phyloP scores from a whole-genome alignment of 2,888 invertebrate species.

The Galeopsomyia nigrocyanea region DNA sequence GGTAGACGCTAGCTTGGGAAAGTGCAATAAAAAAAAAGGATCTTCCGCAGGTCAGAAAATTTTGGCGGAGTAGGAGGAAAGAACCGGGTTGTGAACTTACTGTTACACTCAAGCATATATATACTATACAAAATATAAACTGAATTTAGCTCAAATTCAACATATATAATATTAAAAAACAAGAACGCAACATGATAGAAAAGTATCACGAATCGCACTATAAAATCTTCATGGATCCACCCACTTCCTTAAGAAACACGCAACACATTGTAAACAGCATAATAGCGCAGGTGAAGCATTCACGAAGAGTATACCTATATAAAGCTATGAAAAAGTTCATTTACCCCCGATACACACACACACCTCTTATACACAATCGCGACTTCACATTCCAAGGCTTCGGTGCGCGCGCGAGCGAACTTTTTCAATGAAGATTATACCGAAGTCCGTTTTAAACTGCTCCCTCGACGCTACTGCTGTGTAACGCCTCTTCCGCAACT shows the following conservation, averaged over 20 bases:
- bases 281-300: background rate
- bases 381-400: slow-evolving; percentile 52
- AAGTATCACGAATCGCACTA: too few relatives aligned
- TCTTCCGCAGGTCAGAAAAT: too few relatives aligned
- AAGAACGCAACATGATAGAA: too few relatives aligned
- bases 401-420: slow-evolving; percentile 54
- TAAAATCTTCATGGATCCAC: background rate
- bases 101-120: too few relatives aligned
- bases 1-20: too few relatives aligned
- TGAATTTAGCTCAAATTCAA: too few relatives aligned
- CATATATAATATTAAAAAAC: too few relatives aligned
- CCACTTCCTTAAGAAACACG: slow-evolving; percentile 12
- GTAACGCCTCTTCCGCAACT: slow-evolving; percentile 58
- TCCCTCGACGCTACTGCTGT: slow-evolving; percentile 35
- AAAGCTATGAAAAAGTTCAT: slow-evolving; percentile 42
- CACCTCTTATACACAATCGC: background rate
- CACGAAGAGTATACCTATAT: background rate
- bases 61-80: too few relatives aligned
- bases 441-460: slow-evolving; percentile 64
- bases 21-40: too few relatives aligned
- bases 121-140: too few relatives aligned
- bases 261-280: slow-evolving; percentile 32
- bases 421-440: slow-evolving; percentile 69
- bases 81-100: too few relatives aligned
- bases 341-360: background rate